Evolutionary conservation across 2,113 vertebrate species (phyloP), one percentile per base, ranked within the genome.

Genomic region (Phocoena phocoena): DNA sequence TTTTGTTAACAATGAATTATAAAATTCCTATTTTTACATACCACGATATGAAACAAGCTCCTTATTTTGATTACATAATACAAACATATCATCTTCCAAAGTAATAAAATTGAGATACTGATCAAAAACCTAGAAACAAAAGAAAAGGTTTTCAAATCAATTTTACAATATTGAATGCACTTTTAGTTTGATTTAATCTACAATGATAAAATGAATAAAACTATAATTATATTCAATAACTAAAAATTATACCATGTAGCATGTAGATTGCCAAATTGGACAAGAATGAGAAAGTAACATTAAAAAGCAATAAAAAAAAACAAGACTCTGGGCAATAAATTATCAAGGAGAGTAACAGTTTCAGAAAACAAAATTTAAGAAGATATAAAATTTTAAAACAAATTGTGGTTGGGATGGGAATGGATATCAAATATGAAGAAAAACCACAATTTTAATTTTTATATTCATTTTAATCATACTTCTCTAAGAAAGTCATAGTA

Each of bases 61-160:
- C 98, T 99, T 99, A 98, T 99, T 99, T 97, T 99, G 99, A 98
- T 99, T 99, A 98, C 99, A 99, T 95, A 99, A 98, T 84, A 99
- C 98, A 90, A 99, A 99, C 99, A 99, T 99, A 98, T 99, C 99
- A 98, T 99, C 99, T 98, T 99, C 99, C 98, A 99, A 99, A 88
- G 99, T 99, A 99, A 99, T 99, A 98, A 99, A 99, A 99, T 99
- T 99, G 97, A 99, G 99, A 98, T 99, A 99, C 44, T 99, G 99
- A 98, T 99, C 99, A 96, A 99, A 99, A 95, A 99, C 99, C 99
- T 99, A 98, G 62, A 93, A 95, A 97, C 36, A 89, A 98, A 95
- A 96, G 63, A 94, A 96, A 96, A 97, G 2, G n/a, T 68, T 96
- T 91, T 90, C 21, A 83, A 92, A 82, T 86, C 62, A 85, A 90